Conservation (phyloP, 2,888 invertebrate species). For the Nephrotoma appendiculata region DNA sequence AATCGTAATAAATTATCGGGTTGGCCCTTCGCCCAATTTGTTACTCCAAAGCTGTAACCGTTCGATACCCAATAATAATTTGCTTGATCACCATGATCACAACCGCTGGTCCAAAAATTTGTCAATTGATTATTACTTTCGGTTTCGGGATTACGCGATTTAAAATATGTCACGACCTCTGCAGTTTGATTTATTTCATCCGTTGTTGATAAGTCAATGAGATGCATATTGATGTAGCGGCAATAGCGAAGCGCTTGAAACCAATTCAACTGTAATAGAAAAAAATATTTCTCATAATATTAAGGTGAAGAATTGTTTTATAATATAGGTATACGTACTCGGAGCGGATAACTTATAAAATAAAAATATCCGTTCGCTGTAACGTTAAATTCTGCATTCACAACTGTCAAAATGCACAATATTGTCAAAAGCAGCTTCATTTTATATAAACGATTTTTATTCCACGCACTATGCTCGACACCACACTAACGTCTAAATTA, state of each 20-base stretch:
- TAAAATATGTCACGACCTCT: background rate
- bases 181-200: background rate
- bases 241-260: background rate
- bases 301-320: background rate
- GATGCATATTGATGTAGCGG: background rate
- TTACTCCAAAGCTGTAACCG: background rate
- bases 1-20: background rate
- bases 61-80: background rate
- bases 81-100: background rate
- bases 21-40: background rate
- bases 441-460: too few species aligned
- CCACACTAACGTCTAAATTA: too few species aligned
- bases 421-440: too few species aligned
- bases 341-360: background rate
- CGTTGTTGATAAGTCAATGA: background rate
- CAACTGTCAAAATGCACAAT: background rate
- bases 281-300: background rate
- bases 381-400: background rate
- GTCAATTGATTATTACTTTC: background rate
- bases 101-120: background rate
- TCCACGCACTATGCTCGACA: too few species aligned
- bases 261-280: background rate
- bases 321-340: background rate
- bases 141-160: background rate
- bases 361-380: background rate